Conservation (phyloP, 2,888 invertebrate species). For the Pristionchus entomophagus region DNA sequence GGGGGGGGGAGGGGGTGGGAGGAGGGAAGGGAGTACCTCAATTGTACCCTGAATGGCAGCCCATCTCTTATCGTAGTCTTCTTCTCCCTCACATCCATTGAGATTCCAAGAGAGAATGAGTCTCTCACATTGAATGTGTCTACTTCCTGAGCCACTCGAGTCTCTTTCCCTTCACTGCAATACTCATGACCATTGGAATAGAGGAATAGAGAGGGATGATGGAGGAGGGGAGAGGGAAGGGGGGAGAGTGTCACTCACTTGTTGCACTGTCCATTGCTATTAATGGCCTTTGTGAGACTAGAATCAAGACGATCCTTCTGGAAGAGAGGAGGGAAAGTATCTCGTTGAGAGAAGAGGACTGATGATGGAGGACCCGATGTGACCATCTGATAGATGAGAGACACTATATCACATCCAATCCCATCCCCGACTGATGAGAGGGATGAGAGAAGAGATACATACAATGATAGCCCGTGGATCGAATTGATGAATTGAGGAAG, state of each 20-base stretch:
- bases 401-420: background rate
- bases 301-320: constrained; percentile 67
- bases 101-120: background rate
- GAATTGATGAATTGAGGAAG: background rate
- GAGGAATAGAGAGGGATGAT: too few species aligned
- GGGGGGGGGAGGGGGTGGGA: background rate
- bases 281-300: constrained; percentile 60
- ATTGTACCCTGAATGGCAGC: constrained; percentile 29
- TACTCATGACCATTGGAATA: too few species aligned
- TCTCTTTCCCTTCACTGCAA: background rate
- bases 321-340: constrained; percentile 66
- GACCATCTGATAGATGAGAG: background rate
- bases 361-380: constrained; percentile 26
- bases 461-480: constrained; percentile 14
- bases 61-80: constrained; percentile 40
- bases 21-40: background rate
- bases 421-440: background rate
- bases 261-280: background rate
- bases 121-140: background rate
- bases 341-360: constrained; percentile 57
- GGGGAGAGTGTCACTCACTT: background rate
- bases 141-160: constrained; percentile 22
- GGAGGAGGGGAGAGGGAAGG: too few species aligned
- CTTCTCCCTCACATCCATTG: constrained; percentile 39
- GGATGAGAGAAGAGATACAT: background rate